Evolutionary conservation across 92 coral and sea anemone genomes (phyloP).

Genomic region (Pocillopora meandrina): DNA sequence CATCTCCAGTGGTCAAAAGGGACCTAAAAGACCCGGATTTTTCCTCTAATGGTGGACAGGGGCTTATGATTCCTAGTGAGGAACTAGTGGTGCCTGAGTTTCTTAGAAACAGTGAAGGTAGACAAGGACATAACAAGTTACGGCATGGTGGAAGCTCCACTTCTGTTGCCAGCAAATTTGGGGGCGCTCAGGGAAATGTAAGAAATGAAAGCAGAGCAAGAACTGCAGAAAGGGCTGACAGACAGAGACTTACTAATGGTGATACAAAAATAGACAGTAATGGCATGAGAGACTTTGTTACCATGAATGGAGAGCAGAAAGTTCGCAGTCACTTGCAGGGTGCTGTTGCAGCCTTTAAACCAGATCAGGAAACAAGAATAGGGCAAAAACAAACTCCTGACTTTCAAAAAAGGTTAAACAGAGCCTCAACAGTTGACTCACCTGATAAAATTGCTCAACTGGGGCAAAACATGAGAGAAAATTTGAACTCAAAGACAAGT

Average conservation of each 20-base stretch:
- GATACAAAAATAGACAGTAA: background rate
- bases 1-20: conserved; percentile 67
- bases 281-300: conserved; percentile 15
- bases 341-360: background rate
- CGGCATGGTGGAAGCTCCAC: background rate
- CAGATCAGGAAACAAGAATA: conserved; percentile 10
- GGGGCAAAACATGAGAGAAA: background rate
- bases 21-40: conserved; percentile 74
- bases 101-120: conserved; percentile 30
- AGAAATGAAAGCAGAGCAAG: conserved; percentile 7
- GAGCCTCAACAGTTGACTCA: background rate
- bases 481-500: conserved; percentile 35
- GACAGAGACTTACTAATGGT: background rate
- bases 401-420: conserved; percentile 18
- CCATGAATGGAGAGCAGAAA: conserved; percentile 39
- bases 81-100: conserved; percentile 84
- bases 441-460: background rate
- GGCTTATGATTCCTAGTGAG: conserved; percentile 71
- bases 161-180: background rate
- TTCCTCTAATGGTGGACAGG: conserved; percentile 38
- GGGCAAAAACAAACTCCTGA: conserved; percentile 1
- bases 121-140: background rate
- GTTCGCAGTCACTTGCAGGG: background rate
- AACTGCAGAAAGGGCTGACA: background rate
- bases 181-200: conserved; percentile 5